Conservation (phyloP, 53 echinoderm and acorn worm species). For the Patiria pectinifera region DNA sequence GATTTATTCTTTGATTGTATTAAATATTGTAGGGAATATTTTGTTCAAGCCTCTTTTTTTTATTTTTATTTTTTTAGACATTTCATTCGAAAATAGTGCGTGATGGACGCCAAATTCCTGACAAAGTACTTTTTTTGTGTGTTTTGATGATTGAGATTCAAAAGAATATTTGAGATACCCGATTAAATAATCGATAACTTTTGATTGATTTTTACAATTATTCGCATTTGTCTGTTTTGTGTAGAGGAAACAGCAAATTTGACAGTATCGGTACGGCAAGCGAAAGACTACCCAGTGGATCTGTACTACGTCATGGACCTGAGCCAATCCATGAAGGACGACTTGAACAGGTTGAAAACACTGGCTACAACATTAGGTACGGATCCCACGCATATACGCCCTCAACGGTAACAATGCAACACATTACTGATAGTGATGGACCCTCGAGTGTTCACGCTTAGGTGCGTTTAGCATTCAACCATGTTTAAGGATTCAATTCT, state of each 20-base stretch:
- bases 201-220: background rate
- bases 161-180: no score
- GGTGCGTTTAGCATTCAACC: no score
- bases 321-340: constrained; percentile 90
- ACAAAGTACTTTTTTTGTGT: no score
- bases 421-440: no score
- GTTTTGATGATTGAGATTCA: no score
- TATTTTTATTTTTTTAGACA: background rate
- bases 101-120: no score
- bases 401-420: background rate
- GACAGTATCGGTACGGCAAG: constrained; percentile 79
- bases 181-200: no score
- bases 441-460: no score
- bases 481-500: no score
- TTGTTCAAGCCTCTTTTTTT: background rate
- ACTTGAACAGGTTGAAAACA: constrained; percentile 80
- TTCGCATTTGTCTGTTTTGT: constrained; percentile 17
- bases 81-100: no score
- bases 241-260: constrained; percentile 74
- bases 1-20: no score
- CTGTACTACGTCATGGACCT: constrained; percentile 99
- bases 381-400: background rate
- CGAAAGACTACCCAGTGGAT: constrained; percentile 92
- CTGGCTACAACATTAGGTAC: constrained; percentile 82
- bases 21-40: no score